phyloP scores from a whole-genome alignment of 2,113 vertebrate species.

The Tachuris rubrigastra region DNA sequence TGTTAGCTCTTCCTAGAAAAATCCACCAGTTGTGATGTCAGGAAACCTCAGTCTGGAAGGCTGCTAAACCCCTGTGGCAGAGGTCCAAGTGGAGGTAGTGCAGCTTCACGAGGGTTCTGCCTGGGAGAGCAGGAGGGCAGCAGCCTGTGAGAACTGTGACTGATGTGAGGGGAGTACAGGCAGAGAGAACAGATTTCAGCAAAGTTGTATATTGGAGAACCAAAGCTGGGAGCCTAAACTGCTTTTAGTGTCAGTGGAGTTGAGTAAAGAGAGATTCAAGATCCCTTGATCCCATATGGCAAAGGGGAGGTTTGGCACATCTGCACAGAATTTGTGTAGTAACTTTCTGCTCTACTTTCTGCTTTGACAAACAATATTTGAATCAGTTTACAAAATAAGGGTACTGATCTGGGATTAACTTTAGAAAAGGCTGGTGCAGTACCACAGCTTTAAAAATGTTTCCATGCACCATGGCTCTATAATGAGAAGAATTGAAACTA shows the following conservation, averaged over 20 bases:
- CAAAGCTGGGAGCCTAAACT: background rate
- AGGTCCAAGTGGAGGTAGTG: background rate
- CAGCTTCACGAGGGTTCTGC: background rate
- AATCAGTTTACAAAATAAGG: background rate
- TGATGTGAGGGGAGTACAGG: background rate
- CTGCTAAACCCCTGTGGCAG: background rate
- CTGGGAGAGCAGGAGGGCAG: background rate
- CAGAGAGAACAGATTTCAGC: background rate
- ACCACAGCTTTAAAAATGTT: background rate
- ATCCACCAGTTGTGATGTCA: background rate
- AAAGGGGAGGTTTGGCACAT: background rate
- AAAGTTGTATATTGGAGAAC: rapidly evolving
- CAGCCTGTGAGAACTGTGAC: background rate
- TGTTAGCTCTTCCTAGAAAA: background rate
- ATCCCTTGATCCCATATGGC: background rate
- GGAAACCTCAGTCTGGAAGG: background rate
- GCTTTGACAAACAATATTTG: background rate
- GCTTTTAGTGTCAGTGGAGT: background rate
- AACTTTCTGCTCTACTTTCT: background rate
- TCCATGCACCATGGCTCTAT: background rate
- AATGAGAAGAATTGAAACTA: background rate
- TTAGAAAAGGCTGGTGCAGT: background rate
- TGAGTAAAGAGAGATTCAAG: background rate
- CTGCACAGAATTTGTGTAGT: background rate
- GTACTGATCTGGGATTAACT: background rate